Base-by-base conservation (phyloP, 2,888 invertebrate genomes). In the Scaptomyza polygonia region DNA sequence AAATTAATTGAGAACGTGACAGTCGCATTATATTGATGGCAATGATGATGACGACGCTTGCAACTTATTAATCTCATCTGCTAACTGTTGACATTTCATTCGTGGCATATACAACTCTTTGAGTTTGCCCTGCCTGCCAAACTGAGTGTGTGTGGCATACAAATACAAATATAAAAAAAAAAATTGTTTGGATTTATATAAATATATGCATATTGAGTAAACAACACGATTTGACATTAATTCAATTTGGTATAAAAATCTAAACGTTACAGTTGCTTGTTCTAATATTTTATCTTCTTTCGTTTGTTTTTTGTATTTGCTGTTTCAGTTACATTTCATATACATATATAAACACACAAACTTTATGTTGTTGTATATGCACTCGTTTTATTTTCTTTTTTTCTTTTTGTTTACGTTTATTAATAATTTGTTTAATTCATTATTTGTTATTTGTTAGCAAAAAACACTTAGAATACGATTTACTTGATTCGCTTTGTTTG, bases 171-270 rank as follows among this genome's bases (percentile, higher is more conserved):
- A 34, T 16, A 21, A 12, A 45, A 8, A 53, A 77, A 77, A 81
- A 77, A 53, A 58, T 29, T 11, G 27, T 45, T 14, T 54, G 27
- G 49, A 49, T 70, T 45, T 49, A 32, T 44, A 49, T 64, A 49
- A 54, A 72, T 67, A 43, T 63, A 65, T 72, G 42, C 65, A 66
- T 43, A 57, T 40, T 71, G 53, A 55, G 67, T 66, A 63, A 79
- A 76, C 67, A 70, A 79, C 64, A 63, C 62, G 79, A 58, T 67
- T 68, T 78, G 72, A 83, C 83, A 71, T 65, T 68, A 72, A 79
- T 77, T 81, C 67, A 79, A 75, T 83, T 88, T 86, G 77, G 88
- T 83, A 88, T 88, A 84, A 88, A 83, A 88, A 88, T 86, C 87
- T 86, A 83, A 84, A 88, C 56, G 34, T 79, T 75, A 57, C 74